These are phyloP conservation scores for Chaenogobius annularis DNA, from an alignment of 2,113 vertebrate species.

Conservation along the genomic window DNA sequence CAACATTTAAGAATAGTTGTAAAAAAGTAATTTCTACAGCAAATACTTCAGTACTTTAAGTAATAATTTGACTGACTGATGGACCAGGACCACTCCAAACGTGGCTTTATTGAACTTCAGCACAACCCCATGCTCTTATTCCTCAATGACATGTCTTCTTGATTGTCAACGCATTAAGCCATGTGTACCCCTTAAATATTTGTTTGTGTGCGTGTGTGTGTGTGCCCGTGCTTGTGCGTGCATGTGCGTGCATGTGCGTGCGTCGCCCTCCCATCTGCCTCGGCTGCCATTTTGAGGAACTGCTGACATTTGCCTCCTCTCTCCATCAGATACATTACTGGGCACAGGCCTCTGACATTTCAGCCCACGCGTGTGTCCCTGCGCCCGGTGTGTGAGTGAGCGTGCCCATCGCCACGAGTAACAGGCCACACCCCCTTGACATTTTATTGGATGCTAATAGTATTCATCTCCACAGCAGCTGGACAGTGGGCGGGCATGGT, in stretches of 20 bases:
- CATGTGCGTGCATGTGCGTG: constrained; percentile 25
- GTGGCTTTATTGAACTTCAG: no score
- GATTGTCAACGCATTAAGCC: neutral
- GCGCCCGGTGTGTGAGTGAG: constrained; percentile 30
- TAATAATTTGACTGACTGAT: no score
- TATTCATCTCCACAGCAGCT: constrained; percentile 64
- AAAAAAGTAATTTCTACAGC: no score
- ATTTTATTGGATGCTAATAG: constrained; percentile 73
- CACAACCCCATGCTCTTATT: no score
- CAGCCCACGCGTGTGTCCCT: constrained; percentile 43
- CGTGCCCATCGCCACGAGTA: constrained; percentile 43
- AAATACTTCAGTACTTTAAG: no score
- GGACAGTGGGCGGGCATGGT: constrained; percentile 44
- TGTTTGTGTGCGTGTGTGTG: neutral
- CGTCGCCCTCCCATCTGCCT: constrained; percentile 53
- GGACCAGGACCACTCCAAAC: no score
- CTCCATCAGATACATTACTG: constrained; percentile 73
- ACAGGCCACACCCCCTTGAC: constrained; percentile 66
- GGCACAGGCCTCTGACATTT: constrained; percentile 73
- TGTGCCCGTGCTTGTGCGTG: neutral
- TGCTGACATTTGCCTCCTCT: constrained; percentile 74
- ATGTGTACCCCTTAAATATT: neutral
- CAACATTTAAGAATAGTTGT: no score
- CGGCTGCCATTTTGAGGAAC: constrained; percentile 73
- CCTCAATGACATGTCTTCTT: neutral